Conservation (phyloP, 2,113 vertebrate genomes). For the Corynorhinus townsendii region DNA sequence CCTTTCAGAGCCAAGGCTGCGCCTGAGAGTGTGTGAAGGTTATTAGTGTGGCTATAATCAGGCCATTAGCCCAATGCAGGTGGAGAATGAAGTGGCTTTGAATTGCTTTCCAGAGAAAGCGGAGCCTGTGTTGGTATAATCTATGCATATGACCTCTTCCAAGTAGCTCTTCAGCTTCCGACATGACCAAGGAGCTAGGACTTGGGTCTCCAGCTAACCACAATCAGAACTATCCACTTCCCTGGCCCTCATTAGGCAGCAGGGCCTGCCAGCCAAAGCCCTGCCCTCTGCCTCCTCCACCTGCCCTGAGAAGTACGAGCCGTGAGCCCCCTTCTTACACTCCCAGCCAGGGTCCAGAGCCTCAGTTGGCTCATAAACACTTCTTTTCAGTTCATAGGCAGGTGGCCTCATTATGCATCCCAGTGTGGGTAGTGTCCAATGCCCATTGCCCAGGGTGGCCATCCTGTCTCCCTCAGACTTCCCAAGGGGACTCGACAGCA, state of each 20-base stretch:
- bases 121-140: slow-evolving; percentile 9
- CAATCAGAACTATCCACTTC: not conserved
- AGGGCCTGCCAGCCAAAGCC: not conserved
- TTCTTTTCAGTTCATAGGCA: not conserved
- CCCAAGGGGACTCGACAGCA: not conserved
- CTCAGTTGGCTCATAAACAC: not conserved
- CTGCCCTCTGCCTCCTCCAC: not conserved
- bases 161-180: slow-evolving; percentile 28
- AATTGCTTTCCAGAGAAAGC: slow-evolving; percentile 57
- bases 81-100: slow-evolving; percentile 54
- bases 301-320: not conserved
- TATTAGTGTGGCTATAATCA: slow-evolving; percentile 63
- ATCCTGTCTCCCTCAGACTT: not conserved
- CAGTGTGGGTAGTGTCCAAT: not conserved
- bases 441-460: not conserved
- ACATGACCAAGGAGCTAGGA: not conserved
- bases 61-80: slow-evolving; percentile 61
- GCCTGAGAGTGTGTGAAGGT: slow-evolving; percentile 49
- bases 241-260: not conserved
- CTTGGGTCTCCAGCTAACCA: not conserved
- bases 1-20: slow-evolving; percentile 24
- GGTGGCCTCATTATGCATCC: not conserved
- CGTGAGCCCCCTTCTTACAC: not conserved
- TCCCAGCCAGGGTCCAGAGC: not conserved
- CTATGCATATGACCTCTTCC: slow-evolving; percentile 37